Conservation (phyloP, 2,888 invertebrate species). For the Trissolcus japonicus region DNA sequence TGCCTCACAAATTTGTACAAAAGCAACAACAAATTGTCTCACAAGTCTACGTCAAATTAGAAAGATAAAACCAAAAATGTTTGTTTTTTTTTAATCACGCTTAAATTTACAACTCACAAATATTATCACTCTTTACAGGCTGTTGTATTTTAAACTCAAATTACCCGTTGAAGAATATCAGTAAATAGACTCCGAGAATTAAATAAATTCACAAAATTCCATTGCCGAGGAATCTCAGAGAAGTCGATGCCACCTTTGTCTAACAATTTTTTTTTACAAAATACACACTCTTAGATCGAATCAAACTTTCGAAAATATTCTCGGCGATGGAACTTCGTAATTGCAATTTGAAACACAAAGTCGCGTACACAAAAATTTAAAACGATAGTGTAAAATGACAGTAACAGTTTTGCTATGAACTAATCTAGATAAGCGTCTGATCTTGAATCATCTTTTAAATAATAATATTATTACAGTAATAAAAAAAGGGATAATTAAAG, state of each 20-base stretch:
- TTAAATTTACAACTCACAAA: constrained; percentile 4
- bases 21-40: background rate
- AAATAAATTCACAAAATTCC: constrained; percentile 16
- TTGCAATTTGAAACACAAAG: constrained; percentile 33
- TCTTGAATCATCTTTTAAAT: constrained; percentile 9
- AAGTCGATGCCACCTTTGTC: constrained; percentile 3
- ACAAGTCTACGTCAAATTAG: background rate
- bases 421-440: constrained; percentile 48
- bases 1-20: background rate
- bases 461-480: constrained; percentile 17
- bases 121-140: constrained; percentile 9
- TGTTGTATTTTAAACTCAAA: constrained; percentile 20
- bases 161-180: constrained; percentile 19
- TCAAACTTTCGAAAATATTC: background rate
- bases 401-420: constrained; percentile 31
- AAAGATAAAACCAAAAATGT: background rate
- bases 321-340: constrained; percentile 5
- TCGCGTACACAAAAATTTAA: constrained; percentile 34
- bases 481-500: constrained; percentile 15
- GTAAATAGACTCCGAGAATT: constrained; percentile 21
- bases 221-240: constrained; percentile 4
- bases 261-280: constrained; percentile 18
- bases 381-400: constrained; percentile 34
- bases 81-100: background rate
- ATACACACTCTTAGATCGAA: constrained; percentile 15